Percentiles rank a stretch among this genome's conserved stretches.
These are phyloP conservation scores for Hybos culiciformis DNA, from an alignment of 2,888 invertebrate species.

Conservation along the genomic window DNA sequence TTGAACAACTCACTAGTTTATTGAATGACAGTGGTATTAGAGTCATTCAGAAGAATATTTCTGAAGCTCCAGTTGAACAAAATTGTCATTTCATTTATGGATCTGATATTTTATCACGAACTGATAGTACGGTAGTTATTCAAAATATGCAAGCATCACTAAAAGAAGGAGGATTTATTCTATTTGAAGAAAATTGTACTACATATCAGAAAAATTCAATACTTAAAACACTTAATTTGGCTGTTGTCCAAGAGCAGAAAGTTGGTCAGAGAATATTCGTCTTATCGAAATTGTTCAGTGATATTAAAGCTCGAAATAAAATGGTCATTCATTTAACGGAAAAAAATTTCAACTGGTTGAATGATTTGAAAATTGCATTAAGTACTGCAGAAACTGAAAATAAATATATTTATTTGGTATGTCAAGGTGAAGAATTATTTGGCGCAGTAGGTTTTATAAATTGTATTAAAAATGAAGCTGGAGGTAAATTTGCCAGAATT, in stretches of 20 bases:
- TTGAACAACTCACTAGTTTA: conserved; percentile 40
- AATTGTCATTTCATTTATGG: conserved; percentile 56
- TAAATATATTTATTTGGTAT: conserved; percentile 51
- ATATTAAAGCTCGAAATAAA: conserved; percentile 31
- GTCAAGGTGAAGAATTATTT: conserved; percentile 50
- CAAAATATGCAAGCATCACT: conserved; percentile 47
- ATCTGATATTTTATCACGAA: conserved; percentile 48
- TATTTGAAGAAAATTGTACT: conserved; percentile 52
- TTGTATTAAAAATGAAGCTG: conserved; percentile 79
- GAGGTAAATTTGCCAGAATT: conserved; percentile 62
- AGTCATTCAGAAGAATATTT: conserved; percentile 48
- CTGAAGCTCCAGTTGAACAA: conserved; percentile 44
- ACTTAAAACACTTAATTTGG: conserved; percentile 35
- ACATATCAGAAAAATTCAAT: conserved; percentile 37
- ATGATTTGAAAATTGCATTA: conserved; percentile 60
- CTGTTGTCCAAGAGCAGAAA: conserved; percentile 46
- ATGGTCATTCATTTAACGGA: conserved; percentile 52
- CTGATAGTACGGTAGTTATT: conserved; percentile 40
- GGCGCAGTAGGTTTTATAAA: conserved; percentile 82
- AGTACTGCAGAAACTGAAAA: conserved; percentile 46
- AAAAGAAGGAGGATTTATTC: conserved; percentile 53
- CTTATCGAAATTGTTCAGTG: conserved; percentile 41
- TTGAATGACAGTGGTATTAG: conserved; percentile 50
- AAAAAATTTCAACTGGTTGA: conserved; percentile 66
- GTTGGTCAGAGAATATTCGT: conserved; percentile 51